Evolutionary conservation across 2,113 vertebrate species (phyloP), one percentile per base, ranked within the genome.

Genomic region (Jaculus jaculus): DNA sequence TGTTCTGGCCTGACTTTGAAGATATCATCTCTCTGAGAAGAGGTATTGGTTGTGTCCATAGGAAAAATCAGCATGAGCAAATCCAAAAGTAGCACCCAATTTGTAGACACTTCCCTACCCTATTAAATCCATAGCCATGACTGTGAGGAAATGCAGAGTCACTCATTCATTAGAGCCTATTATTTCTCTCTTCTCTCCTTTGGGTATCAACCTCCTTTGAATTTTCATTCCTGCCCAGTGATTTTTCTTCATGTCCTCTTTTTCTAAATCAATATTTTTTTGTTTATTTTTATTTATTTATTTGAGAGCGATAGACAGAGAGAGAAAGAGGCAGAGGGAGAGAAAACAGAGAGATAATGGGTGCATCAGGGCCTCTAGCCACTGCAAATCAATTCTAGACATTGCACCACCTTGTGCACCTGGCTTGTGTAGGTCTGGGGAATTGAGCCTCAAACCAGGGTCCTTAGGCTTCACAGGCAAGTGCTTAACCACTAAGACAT

Each of bases 1-100:
- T 77, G 10, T 61, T 58, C 26, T 94, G 82, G 84, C 72, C 51
- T 91, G 94, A 90, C 60, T 80, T 86, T 73, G 90, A 85, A 63
- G 47, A 79, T 90, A 89, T 37, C 42, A 39, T 13, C 30, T 77
- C 32, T 92, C 94, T 94, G 65, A 92, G 21, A 21, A 95, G 77
- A 86, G 82, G 39, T 93, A 72, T 85, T 94, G n/a, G 68, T 37
- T 42, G 66, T 75, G 21, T 58, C 21, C 54, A 78, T 69, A 85
- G 51, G 65, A 79, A 92, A 79, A 79, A 88, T 51, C 87, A 12
- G 15, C 51, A n/a, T 37, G 65, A 39, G 47, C 17, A 80, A 84
- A 74, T 84, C 17, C 8, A 21, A 91, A 73, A 74, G 37, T 47
- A 89, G 68, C 34, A 60, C 28, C 20, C 26, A 30, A 28, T 90